Percentiles rank a stretch among this genome's conserved stretches.
Conservation (phyloP, 1,140 invertebrate species). For the Ladona fulva region DNA sequence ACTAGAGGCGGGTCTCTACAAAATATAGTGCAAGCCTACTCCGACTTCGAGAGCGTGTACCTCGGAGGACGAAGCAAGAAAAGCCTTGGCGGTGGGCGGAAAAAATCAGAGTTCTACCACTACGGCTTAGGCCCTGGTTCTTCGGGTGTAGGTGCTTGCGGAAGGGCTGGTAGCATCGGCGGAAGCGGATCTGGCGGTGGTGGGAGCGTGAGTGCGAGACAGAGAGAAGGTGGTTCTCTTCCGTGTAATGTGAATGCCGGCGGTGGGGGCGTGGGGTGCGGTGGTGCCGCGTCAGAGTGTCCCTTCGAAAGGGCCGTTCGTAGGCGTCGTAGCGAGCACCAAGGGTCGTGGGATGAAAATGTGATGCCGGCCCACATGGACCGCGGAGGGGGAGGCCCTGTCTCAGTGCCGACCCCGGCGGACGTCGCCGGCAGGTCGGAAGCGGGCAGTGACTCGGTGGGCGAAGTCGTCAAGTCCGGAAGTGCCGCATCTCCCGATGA, state of each 20-base stretch:
- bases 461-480: background rate
- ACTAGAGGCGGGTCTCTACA: conserved; percentile 48
- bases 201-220: conserved; percentile 46
- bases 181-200: background rate
- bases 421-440: background rate
- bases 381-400: background rate
- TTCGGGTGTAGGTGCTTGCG: background rate
- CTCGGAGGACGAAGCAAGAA: conserved; percentile 30
- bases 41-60: conserved; percentile 2
- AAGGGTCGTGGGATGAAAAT: background rate
- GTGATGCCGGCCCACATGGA: conserved; percentile 3
- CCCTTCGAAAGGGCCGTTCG: conserved; percentile 24
- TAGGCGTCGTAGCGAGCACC: background rate
- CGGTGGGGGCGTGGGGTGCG: conserved; percentile 32
- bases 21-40: conserved; percentile 34
- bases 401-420: background rate
- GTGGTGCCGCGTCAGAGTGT: conserved; percentile 36
- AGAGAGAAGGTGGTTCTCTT: conserved; percentile 54
- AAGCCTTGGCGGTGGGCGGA: conserved; percentile 20
- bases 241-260: conserved; percentile 48
- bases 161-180: background rate
- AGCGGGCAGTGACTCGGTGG: background rate
- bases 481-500: background rate
- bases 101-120: background rate
- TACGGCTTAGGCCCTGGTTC: background rate